phyloP scores from a whole-genome alignment of 2,113 vertebrate species.

The Ptychochromis oligacanthus region DNA sequence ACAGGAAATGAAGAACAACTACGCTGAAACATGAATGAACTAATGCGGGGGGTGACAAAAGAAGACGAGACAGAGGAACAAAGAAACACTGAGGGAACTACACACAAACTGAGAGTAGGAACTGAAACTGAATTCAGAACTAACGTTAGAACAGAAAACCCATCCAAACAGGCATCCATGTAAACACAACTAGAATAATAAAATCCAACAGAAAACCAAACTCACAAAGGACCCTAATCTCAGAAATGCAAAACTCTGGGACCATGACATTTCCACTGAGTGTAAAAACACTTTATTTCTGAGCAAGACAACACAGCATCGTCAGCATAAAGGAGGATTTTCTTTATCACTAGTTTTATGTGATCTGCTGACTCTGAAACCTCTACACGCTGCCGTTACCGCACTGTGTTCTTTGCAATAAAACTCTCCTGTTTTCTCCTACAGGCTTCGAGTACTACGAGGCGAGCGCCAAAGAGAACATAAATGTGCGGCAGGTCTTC shows the following conservation, averaged over 20 bases:
- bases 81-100: neutral
- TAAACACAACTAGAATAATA: neutral
- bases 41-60: neutral
- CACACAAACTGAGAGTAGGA: neutral
- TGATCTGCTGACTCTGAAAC: neutral
- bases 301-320: too few species aligned
- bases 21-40: neutral
- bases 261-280: neutral
- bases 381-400: neutral
- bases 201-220: neutral
- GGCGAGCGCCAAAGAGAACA: conserved; percentile 97
- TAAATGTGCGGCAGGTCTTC: conserved; percentile 96
- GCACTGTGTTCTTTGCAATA: neutral
- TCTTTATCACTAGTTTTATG: neutral
- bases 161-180: neutral
- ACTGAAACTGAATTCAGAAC: neutral
- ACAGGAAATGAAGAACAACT: too few species aligned
- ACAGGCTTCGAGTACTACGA: conserved; percentile 98
- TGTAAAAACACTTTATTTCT: too few species aligned
- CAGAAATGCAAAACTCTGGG: neutral
- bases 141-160: too few species aligned
- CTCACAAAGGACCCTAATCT: neutral
- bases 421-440: neutral
- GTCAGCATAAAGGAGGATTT: neutral
- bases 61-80: neutral